Base-by-base conservation (phyloP, 2,888 invertebrate species). In the Melinaea menophilus region DNA sequence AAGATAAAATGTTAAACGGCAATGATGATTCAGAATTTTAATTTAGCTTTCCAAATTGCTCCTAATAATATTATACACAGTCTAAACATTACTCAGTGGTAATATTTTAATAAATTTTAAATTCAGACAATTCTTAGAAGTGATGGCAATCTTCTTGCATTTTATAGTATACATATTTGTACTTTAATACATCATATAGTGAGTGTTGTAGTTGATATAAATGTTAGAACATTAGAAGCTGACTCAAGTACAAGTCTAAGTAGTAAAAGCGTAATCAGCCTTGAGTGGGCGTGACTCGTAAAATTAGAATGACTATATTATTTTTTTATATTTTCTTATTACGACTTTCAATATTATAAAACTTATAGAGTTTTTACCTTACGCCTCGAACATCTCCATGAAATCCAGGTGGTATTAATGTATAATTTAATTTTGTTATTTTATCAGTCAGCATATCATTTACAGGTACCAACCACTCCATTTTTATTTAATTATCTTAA, bases 381-480 rank as follows among this genome's bases (percentile, higher is more conserved):
- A 78, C 65, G 7, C 71, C 72, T 9, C 78, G 73, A 0, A 75
- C 75, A 59, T 85, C 81, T 2, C 82, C 85, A 2, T 70, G 74
- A 61, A 79, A 82, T 5, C 78, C 77, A 1, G 81, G 79, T 3
- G 86, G 86, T 9, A 84, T 68, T 47, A 86, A 59, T 0, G 78
- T 76, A 56, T 72, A 71, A 9, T 76, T 73, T n/a, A 87, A 51
- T 61, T 81, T 84, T 0, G 82, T 82, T 35, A 86, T 81, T 9
- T 79, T 73, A 0, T 81, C 75, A 0, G 56, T 65, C 0, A 86
- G 67, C 55, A 86, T 74, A 0, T 83, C 78, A 62, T 87, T 87
- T 0, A 83, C 74, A 0, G 79, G 65, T 61, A 82, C 61, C 7
- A 56, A 65, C 72, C 71, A 73, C 65, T 81, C 78, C 81, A 82